Evolutionary conservation across 30 jellyfish, hydroid and myxozoan species (phyloP).

Genomic region (Sanderia malayensis): DNA sequence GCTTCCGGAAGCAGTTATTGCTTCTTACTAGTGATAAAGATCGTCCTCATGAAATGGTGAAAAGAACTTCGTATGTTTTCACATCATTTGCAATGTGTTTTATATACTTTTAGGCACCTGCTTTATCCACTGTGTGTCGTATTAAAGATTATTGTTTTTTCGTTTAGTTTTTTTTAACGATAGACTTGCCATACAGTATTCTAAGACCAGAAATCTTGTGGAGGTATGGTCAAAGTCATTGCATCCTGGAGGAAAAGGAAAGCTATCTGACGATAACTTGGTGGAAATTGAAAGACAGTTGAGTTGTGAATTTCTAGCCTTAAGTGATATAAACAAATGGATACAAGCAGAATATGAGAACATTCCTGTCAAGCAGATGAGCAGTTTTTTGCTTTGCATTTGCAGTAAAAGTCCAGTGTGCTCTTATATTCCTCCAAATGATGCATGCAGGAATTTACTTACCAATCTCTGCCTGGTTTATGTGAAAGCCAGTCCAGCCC

Average conservation of each 20-base stretch:
- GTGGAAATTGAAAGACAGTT: background rate
- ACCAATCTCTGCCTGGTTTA: slow-evolving; percentile 6
- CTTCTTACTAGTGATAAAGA: background rate
- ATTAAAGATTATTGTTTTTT: too few species aligned
- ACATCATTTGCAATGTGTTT: too few species aligned
- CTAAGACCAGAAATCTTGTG: background rate
- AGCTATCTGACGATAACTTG: background rate
- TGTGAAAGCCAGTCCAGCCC: slow-evolving; percentile 1
- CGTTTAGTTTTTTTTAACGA: slow-evolving; percentile 4
- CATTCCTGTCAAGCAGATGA: background rate
- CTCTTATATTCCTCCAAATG: slow-evolving; percentile 8
- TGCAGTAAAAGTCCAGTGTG: slow-evolving; percentile 19
- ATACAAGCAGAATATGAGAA: background rate
- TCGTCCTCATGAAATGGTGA: too few species aligned
- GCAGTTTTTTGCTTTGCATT: background rate
- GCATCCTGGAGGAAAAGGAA: background rate
- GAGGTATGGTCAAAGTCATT: slow-evolving; percentile 1
- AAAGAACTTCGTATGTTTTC: slow-evolving; percentile 18
- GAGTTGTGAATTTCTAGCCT: background rate
- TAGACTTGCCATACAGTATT: background rate
- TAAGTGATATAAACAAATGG: background rate
- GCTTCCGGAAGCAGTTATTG: slow-evolving; percentile 11
- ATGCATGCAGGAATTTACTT: background rate
- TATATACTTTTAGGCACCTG: too few species aligned
- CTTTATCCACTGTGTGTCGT: too few species aligned